Conservation (phyloP, 2,888 invertebrate genomes). For the Drepana falcataria region DNA sequence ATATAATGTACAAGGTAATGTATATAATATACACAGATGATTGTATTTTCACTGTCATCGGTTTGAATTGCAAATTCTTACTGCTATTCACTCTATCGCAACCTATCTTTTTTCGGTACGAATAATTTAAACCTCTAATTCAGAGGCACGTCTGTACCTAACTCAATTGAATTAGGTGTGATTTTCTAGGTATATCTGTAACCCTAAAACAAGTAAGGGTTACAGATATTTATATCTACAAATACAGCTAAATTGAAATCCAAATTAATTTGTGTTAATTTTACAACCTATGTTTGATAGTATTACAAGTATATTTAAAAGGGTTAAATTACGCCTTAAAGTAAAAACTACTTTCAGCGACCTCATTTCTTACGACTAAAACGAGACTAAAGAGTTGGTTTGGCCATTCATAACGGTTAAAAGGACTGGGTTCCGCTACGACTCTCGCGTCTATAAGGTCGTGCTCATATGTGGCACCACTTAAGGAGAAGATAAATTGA, state of each 20-base stretch:
- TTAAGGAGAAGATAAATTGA: conserved; percentile 47
- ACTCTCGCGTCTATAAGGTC: conserved; percentile 20
- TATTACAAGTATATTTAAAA: too few relatives aligned
- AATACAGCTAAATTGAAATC: too few relatives aligned
- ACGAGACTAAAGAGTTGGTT: not conserved
- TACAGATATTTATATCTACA: too few relatives aligned
- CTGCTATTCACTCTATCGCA: conserved; percentile 37
- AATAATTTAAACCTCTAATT: conserved; percentile 30
- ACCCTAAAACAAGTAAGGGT: too few relatives aligned
- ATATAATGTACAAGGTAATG: too few relatives aligned
- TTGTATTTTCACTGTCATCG: conserved; percentile 30
- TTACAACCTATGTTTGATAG: too few relatives aligned
- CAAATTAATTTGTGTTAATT: too few relatives aligned
- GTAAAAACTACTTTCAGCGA: too few relatives aligned
- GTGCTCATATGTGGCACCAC: conserved; percentile 14
- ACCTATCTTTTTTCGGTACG: conserved; percentile 28
- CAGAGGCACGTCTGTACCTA: conserved; percentile 18
- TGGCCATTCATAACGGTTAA: conserved; percentile 22
- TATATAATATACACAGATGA: conserved; percentile 25
- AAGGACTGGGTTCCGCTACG: conserved; percentile 30
- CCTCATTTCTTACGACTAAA: too few relatives aligned
- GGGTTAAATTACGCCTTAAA: too few relatives aligned
- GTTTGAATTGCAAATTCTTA: conserved; percentile 52
- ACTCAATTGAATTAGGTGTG: conserved; percentile 12
- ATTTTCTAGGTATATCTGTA: conserved; percentile 4